phyloP scores from a whole-genome alignment of 2,797 vertebrate species.

The Siniperca obscura region DNA sequence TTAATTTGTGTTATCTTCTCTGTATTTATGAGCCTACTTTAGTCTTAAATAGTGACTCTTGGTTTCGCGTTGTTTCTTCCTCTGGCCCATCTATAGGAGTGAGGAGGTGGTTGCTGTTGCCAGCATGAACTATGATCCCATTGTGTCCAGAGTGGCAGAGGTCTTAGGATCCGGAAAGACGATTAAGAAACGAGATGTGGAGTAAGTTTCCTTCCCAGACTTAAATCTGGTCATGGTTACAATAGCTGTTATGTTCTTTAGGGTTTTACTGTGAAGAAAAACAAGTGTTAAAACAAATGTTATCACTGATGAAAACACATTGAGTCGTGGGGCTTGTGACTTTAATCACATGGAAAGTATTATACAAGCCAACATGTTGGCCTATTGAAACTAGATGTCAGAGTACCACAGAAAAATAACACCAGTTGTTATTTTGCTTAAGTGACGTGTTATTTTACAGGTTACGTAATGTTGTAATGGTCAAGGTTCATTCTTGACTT shows the following conservation, averaged over 20 bases:
- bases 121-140: slow-evolving; percentile 99
- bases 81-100: slow-evolving; percentile 83
- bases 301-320: slow-evolving; percentile 43
- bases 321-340: slow-evolving; percentile 47
- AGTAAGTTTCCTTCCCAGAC: slow-evolving; percentile 88
- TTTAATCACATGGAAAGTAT: slow-evolving; percentile 60
- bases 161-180: slow-evolving; percentile 94
- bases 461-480: neutral
- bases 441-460: neutral
- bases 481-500: too few species aligned
- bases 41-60: neutral
- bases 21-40: neutral
- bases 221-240: slow-evolving; percentile 59
- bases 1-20: neutral
- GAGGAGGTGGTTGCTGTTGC: slow-evolving; percentile 97
- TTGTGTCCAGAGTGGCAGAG: slow-evolving; percentile 97
- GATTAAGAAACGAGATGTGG: slow-evolving; percentile 97
- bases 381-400: slow-evolving; percentile 17
- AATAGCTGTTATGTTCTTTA: slow-evolving; percentile 63
- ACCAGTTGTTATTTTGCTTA: slow-evolving; percentile 12
- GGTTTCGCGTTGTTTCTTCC: slow-evolving; percentile 36
- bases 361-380: slow-evolving; percentile 22
- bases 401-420: neutral
- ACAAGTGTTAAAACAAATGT: slow-evolving; percentile 40
- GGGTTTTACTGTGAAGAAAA: slow-evolving; percentile 50